phyloP scores from a whole-genome alignment of 2,888 invertebrate species.

The Liodrosophila aerea region DNA sequence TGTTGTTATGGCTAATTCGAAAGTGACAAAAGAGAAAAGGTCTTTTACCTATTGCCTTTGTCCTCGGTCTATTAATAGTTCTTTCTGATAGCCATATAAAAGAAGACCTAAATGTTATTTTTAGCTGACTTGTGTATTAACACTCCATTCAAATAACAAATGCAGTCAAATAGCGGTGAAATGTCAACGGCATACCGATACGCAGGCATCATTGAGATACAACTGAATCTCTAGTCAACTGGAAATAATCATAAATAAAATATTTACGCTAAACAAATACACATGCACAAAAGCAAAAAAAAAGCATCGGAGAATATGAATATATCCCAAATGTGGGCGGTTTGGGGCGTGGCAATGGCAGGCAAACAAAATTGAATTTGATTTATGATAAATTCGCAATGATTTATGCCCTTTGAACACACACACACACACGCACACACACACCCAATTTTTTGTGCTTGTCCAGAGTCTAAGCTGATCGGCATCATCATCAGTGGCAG shows the following conservation, averaged over 20 bases:
- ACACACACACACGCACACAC: conserved; percentile 5
- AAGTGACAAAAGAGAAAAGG: too few species aligned
- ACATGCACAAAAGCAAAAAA: conserved; percentile 16
- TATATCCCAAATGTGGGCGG: conserved; percentile 8
- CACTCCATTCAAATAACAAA: conserved; percentile 1
- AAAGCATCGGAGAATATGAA: neutral
- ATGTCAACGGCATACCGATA: conserved; percentile 22
- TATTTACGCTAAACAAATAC: conserved; percentile 51
- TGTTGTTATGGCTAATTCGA: too few species aligned
- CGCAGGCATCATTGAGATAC: conserved; percentile 39
- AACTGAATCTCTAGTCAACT: conserved; percentile 61
- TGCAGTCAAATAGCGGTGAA: conserved; percentile 8
- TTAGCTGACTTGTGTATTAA: neutral
- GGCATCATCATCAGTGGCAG: conserved; percentile 20
- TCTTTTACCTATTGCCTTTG: too few species aligned
- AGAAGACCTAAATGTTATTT: neutral
- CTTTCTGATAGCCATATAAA: neutral
- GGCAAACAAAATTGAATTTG: conserved; percentile 67
- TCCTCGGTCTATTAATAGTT: too few species aligned
- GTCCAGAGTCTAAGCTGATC: conserved; percentile 63
- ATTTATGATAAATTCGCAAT: conserved; percentile 75
- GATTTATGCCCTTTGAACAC: conserved; percentile 72
- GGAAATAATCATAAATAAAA: conserved; percentile 75
- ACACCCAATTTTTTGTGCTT: conserved; percentile 32
- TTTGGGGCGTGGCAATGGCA: conserved; percentile 26